Conservation (phyloP, 2,888 invertebrate genomes). For the Enchytraeus crypticus region DNA sequence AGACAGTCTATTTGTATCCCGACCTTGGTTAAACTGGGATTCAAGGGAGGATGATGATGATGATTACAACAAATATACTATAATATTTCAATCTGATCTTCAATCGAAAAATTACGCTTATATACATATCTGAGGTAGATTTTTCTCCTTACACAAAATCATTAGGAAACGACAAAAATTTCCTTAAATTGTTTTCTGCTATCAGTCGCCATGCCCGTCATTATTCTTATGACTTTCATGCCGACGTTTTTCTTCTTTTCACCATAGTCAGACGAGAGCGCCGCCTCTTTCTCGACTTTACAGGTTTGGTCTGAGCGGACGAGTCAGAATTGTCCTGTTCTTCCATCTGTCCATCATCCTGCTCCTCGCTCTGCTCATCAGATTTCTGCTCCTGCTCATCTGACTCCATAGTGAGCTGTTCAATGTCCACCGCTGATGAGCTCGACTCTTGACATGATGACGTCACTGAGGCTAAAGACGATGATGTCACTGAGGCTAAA, state of each 20-base stretch:
- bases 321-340: background rate
- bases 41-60: no score
- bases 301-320: background rate
- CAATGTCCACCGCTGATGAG: background rate
- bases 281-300: constrained; percentile 6
- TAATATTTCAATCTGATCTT: no score
- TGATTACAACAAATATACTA: no score
- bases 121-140: no score
- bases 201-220: no score
- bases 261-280: constrained; percentile 14
- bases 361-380: background rate
- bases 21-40: no score
- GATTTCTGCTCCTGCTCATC: background rate
- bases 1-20: no score
- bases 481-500: background rate
- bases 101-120: no score
- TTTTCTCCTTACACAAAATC: no score
- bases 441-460: background rate
- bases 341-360: background rate
- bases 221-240: no score
- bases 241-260: background rate
- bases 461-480: background rate
- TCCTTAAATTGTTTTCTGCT: no score
- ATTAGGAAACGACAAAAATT: no score
- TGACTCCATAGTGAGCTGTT: background rate